These are phyloP conservation scores for Heliocidaris erythrogramma DNA, from an alignment of 35 echinoderm and acorn worm species.

Conservation along the genomic window DNA sequence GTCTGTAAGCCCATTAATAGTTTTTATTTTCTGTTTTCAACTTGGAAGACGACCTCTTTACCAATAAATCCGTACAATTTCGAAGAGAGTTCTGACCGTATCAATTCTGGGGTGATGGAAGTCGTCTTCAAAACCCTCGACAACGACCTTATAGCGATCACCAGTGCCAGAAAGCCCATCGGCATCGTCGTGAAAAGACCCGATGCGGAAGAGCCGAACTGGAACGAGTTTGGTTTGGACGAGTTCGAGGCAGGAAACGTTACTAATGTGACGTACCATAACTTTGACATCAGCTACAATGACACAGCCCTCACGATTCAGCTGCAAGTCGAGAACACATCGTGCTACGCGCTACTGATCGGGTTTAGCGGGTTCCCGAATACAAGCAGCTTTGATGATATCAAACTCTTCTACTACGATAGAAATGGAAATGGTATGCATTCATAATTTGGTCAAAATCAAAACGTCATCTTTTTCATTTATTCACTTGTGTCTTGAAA, in stretches of 20 bases:
- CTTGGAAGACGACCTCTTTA: neutral
- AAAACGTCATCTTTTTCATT: neutral
- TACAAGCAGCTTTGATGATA: constrained; percentile 51
- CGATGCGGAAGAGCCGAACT: neutral
- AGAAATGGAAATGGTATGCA: constrained; percentile 55
- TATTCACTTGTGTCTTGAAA: too few relatives aligned
- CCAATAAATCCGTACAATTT: constrained; percentile 57
- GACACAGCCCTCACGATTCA: constrained; percentile 58
- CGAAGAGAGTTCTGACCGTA: constrained; percentile 47
- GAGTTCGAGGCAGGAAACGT: constrained; percentile 42
- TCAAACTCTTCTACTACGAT: constrained; percentile 59
- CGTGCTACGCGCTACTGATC: constrained; percentile 56
- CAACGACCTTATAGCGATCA: constrained; percentile 42
- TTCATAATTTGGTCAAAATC: neutral
- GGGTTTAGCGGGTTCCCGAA: constrained; percentile 50
- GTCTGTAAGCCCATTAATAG: too few relatives aligned
- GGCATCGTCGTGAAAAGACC: constrained; percentile 42
- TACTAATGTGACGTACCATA: constrained; percentile 67
- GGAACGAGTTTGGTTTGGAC: neutral
- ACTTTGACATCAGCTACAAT: constrained; percentile 61
- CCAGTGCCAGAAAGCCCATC: neutral
- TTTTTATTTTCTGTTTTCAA: too few relatives aligned
- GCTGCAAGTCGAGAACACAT: constrained; percentile 25
- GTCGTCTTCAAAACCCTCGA: constrained; percentile 32
- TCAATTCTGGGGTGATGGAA: constrained; percentile 50